Evolutionary conservation across 2,113 vertebrate species (phyloP).

Genomic region (Hyaena hyaena): DNA sequence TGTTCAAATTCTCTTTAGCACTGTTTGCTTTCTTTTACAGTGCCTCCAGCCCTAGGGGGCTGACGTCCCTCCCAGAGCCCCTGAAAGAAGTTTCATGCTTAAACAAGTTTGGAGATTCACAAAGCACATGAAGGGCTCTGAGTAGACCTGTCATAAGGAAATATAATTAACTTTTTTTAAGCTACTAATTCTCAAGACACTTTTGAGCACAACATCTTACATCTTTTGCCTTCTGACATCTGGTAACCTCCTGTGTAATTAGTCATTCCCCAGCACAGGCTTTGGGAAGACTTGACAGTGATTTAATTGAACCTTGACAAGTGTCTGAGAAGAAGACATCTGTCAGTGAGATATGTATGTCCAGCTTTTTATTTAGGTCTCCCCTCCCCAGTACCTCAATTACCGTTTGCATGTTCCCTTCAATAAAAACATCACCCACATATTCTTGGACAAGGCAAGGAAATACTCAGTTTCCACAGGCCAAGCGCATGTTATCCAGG

Average conservation of each 20-base stretch:
- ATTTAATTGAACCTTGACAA: not conserved
- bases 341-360: not conserved
- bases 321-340: not conserved
- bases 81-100: not conserved
- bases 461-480: not conserved
- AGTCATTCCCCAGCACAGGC: constrained; percentile 14
- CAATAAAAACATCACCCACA: not conserved
- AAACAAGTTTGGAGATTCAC: not conserved
- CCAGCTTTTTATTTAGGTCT: not conserved
- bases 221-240: constrained; percentile 1
- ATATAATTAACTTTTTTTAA: not conserved
- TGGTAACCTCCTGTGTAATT: constrained; percentile 9
- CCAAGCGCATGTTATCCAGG: not conserved
- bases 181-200: constrained; percentile 1
- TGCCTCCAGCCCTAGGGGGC: not conserved
- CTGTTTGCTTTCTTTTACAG: not conserved
- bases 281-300: not conserved
- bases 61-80: not conserved
- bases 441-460: not conserved
- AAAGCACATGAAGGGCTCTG: not conserved
- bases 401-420: not conserved
- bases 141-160: not conserved
- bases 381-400: not conserved
- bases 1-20: not conserved
- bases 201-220: not conserved